These are phyloP conservation scores for Sinelater perroti DNA, from an alignment of 2,888 invertebrate genomes.

Conservation along the genomic window DNA sequence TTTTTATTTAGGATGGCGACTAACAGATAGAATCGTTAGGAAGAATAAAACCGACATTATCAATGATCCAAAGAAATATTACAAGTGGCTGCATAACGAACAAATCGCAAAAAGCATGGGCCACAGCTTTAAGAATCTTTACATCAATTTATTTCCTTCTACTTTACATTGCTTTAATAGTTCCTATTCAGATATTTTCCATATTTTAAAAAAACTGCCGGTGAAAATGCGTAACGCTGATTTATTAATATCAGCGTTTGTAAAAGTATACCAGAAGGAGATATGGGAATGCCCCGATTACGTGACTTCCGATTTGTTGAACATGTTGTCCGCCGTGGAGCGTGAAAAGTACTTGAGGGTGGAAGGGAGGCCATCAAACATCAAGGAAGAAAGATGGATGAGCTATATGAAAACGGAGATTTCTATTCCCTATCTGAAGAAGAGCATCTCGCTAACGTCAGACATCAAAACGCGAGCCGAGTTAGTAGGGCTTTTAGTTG, in stretches of 20 bases:
- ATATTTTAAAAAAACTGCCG: background rate
- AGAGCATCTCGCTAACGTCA: conserved; percentile 11
- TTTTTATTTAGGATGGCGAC: conserved; percentile 21
- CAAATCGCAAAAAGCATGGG: conserved; percentile 18
- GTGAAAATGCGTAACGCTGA: background rate
- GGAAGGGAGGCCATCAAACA: background rate
- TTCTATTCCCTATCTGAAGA: conserved; percentile 22
- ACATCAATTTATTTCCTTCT: conserved; percentile 15
- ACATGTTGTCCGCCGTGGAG: conserved; percentile 11
- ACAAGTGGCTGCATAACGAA: conserved; percentile 11
- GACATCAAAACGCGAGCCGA: conserved; percentile 6
- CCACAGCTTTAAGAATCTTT: conserved; percentile 17
- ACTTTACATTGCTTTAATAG: conserved; percentile 9
- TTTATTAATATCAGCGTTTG: conserved; percentile 15
- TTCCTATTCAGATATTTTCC: background rate
- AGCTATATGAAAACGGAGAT: conserved; percentile 12
- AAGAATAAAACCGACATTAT: conserved; percentile 19
- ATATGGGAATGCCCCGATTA: conserved; percentile 22
- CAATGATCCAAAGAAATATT: conserved; percentile 1
- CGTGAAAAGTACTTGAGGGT: conserved; percentile 1
- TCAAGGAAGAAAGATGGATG: conserved; percentile 9
- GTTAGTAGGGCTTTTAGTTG: conserved; percentile 13
- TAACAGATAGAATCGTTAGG: conserved; percentile 29
- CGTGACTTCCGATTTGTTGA: conserved; percentile 4
- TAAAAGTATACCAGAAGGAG: conserved; percentile 5